phyloP scores from a whole-genome alignment of 1,140 invertebrate genomes.

The Rhagoletis pomonella region DNA sequence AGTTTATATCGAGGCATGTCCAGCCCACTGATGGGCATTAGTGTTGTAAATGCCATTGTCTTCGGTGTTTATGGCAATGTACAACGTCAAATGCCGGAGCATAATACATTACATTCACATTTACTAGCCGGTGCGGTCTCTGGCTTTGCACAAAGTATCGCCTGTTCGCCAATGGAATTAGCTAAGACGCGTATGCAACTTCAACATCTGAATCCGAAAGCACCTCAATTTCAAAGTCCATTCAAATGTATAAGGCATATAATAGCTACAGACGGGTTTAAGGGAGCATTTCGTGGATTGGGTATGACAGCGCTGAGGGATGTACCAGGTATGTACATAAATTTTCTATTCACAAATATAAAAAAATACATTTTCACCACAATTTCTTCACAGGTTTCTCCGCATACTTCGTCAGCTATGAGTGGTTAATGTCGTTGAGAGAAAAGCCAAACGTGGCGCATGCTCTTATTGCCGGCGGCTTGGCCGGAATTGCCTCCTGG shows the following conservation, averaged over 20 bases:
- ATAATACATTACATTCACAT: slow-evolving; percentile 79
- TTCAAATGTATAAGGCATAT: slow-evolving; percentile 81
- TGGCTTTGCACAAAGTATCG: slow-evolving; percentile 87
- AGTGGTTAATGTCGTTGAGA: slow-evolving; percentile 78
- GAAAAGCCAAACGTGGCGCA: slow-evolving; percentile 74
- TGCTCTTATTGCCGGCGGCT: slow-evolving; percentile 86
- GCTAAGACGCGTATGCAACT: slow-evolving; percentile 90
- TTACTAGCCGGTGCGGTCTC: slow-evolving; percentile 84
- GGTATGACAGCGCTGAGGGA: slow-evolving; percentile 85
- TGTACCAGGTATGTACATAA: slow-evolving; percentile 78
- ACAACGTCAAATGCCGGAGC: slow-evolving; percentile 78
- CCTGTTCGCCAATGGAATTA: slow-evolving; percentile 90
- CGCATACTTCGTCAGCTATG: slow-evolving; percentile 81
- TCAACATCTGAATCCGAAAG: slow-evolving; percentile 65
- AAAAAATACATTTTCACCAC: too few relatives aligned
- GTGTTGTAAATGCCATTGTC: slow-evolving; percentile 91
- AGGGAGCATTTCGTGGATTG: slow-evolving; percentile 85
- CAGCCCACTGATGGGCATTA: slow-evolving; percentile 89
- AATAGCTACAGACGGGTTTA: slow-evolving; percentile 78
- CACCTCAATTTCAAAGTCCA: slow-evolving; percentile 76
- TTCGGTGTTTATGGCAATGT: slow-evolving; percentile 93
- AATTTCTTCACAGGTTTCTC: slow-evolving; percentile 73
- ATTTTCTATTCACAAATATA: not conserved
- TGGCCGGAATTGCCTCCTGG: slow-evolving; percentile 91
- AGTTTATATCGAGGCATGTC: slow-evolving; percentile 89